These are phyloP conservation scores for Hirundo rustica DNA, from an alignment of 2,797 vertebrate genomes.

Conservation along the genomic window DNA sequence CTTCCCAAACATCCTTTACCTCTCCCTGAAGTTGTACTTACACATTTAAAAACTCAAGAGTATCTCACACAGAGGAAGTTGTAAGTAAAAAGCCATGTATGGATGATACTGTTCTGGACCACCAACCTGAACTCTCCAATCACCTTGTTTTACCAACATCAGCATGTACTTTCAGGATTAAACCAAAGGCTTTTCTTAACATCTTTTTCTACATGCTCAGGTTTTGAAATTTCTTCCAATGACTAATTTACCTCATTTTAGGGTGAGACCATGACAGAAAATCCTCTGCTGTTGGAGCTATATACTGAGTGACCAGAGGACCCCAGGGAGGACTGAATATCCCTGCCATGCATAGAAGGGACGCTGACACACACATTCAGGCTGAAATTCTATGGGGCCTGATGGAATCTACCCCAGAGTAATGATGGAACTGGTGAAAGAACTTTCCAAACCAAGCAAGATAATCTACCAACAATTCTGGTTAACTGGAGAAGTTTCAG, in stretches of 20 bases:
- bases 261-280: not conserved
- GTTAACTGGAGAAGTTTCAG: not conserved
- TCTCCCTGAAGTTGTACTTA: not conserved
- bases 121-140: not conserved
- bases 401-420: not conserved
- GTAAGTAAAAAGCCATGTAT: not conserved
- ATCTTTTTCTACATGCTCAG: not conserved
- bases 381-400: not conserved
- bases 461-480: not conserved
- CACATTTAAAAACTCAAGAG: not conserved
- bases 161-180: not conserved
- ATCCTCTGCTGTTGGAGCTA: not conserved
- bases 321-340: not conserved
- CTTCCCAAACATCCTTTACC: not conserved
- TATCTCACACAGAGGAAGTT: not conserved
- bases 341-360: not conserved
- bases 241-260: not conserved
- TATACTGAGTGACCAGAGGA: not conserved
- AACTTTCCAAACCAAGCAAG: accelerated
- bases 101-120: not conserved
- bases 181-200: not conserved
- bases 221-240: not conserved
- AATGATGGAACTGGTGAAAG: not conserved
- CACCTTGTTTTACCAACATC: not conserved
- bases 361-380: not conserved